Base-by-base conservation (phyloP, 2,888 invertebrate species). In the Rhagonycha lutea region DNA sequence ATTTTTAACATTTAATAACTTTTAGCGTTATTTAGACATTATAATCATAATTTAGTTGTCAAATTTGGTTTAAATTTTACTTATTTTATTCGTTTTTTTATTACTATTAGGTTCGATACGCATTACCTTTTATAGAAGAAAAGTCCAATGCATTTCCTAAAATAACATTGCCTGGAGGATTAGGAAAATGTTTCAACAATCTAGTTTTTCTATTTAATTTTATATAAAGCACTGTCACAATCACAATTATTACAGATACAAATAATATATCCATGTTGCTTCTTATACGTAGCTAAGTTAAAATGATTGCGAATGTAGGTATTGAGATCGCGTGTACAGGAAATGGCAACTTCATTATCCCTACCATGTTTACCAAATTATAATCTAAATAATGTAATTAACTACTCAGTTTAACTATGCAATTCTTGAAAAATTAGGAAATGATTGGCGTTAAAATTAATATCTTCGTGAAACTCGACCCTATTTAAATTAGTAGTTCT, bases 91-190 rank as follows among this genome's bases (percentile, higher is more conserved):
- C n/a, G n/a, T n/a, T n/a, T n/a, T n/a, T n/a, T n/a, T n/a, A n/a
- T n/a, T n/a, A n/a, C n/a, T n/a, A n/a, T n/a, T n/a, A n/a, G n/a
- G n/a, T n/a, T n/a, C n/a, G n/a, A n/a, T n/a, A n/a, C n/a, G n/a
- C n/a, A n/a, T 69, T 69, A 77, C 77, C 68, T 32, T 29, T 32
- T 23, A 70, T 12, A 60, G 77, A 68, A 3, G 14, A 4, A 61
- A 75, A 24, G 1, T 73, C 73, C 23, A 77, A 68, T 4, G 70
- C 68, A 70, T 70, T 74, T 68, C 77, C 77, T 0, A 77, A 3
- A 14, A 77, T 23, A 2, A 86, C 86, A 7, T 81, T 72, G 14
- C 85, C 83, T 7, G 79, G 70, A 4, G 86, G 86, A n/a, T 87
- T 86, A 3, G 85, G 85, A 63, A 73, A 23, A 14, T 69, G 14